Evolutionary conservation across 2,797 vertebrate genomes (phyloP), one percentile per base, ranked within the genome.

Genomic region (Girardinus metallicus): DNA sequence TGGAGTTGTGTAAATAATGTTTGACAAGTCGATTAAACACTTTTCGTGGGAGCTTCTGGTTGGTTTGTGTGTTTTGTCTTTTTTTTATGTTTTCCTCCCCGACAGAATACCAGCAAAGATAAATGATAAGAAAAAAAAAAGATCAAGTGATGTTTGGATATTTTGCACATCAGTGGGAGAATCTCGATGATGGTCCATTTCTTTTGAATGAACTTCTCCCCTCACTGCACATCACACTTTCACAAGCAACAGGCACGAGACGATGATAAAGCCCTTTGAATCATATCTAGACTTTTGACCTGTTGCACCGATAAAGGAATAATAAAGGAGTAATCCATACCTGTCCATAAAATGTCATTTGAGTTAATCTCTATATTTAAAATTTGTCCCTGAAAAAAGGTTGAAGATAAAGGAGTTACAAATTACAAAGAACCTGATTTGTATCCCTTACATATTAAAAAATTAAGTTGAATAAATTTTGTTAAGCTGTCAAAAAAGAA

Each of bases 1-100:
- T 93, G 86, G 74, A 94, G 89, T 89, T 91, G 78, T 95, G 95
- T 96, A 95, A 94, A 95, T 95, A 95, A 89, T 91, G 85, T 91
- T 92, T 87, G 89, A 93, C 79, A 79, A 86, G 82, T 93, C 83
- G 92, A 95, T 92, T 92, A 95, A 95, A 94, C 78, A 55, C 83
- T 92, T 94, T 94, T 81, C 76, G 84, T 93, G 92, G 93, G 94
- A 89, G 47, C 49, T 44, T 81, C 13, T 77, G 16, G 43, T 77
- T 43, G 77, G 26, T 55, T 34, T 85, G 36, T 57, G 2, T 46
- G 18, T 55, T 51, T 74, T 31, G 1, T 26, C 15, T 64, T 73
- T 74, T 49, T 29, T 75, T 55, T 57, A 1, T 16, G 4, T 60
- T 49, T 73, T 47, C 10, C 26, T 36, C 21, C 34, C 51, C n/a